A percentile compares a stretch with the other conserved stretches of the same genome.
These are phyloP conservation scores for Acrossocheilus fasciatus DNA, from an alignment of 2,797 vertebrate genomes.

Conservation along the genomic window DNA sequence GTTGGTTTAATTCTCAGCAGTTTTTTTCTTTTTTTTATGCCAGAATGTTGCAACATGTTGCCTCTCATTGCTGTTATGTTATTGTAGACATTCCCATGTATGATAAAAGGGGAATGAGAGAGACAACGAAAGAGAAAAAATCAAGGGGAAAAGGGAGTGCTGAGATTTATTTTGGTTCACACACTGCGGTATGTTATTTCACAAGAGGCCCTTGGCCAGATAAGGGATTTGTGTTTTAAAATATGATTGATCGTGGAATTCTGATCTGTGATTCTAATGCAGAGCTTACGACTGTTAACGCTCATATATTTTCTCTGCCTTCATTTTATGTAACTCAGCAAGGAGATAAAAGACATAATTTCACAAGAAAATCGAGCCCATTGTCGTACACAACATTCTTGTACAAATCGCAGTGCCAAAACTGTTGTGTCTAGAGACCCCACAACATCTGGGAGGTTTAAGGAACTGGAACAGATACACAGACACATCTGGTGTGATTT, in stretches of 20 bases:
- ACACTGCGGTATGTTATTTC: constrained; percentile 57
- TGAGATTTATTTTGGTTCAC: constrained; percentile 57
- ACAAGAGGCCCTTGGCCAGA: constrained; percentile 47
- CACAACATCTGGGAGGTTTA: constrained; percentile 13
- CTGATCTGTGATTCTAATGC: constrained; percentile 13
- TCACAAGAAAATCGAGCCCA: not conserved
- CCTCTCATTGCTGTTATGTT: constrained; percentile 28
- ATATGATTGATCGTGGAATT: constrained; percentile 43
- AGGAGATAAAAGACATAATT: not conserved
- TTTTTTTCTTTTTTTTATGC: not conserved
- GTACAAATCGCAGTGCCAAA: not conserved
- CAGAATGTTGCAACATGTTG: constrained; percentile 18
- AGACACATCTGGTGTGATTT: constrained; percentile 22
- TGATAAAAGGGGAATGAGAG: constrained; percentile 24
- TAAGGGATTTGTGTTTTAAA: constrained; percentile 44
- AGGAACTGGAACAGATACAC: constrained; percentile 1
- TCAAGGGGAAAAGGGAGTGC: constrained; percentile 23
- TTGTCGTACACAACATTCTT: not conserved
- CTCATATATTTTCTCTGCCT: not conserved
- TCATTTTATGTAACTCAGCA: constrained; percentile 11
- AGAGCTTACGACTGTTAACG: constrained; percentile 5
- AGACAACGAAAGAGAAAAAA: constrained; percentile 6
- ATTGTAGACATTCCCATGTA: constrained; percentile 27
- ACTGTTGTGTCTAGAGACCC: constrained; percentile 29
- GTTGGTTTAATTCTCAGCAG: constrained; percentile 24